Evolutionary conservation across 2,797 vertebrate genomes (phyloP).

Genomic region (Myotis findleyi): DNA sequence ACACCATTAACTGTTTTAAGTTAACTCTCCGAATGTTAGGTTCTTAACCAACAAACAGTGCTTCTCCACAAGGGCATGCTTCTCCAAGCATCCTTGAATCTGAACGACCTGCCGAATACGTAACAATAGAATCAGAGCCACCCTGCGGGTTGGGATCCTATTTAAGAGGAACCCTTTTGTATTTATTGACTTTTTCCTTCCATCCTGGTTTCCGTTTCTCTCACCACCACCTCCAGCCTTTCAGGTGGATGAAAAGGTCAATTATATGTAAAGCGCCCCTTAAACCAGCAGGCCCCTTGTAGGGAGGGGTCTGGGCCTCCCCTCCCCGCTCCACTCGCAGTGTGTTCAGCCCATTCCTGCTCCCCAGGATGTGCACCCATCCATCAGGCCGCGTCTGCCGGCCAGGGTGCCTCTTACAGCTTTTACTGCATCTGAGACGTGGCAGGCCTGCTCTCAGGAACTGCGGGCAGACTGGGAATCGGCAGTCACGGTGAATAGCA

Average conservation of each 20-base stretch:
- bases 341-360: constrained; percentile 85
- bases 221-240: constrained; percentile 79
- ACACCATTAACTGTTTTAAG: constrained; percentile 59
- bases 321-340: constrained; percentile 81
- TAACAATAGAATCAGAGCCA: constrained; percentile 30
- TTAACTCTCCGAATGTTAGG: constrained; percentile 56
- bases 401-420: constrained; percentile 88
- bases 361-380: constrained; percentile 84
- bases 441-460: constrained; percentile 89
- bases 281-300: constrained; percentile 86
- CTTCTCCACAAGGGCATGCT: constrained; percentile 65
- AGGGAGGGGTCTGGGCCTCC: constrained; percentile 85
- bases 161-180: constrained; percentile 58
- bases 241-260: constrained; percentile 85
- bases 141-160: neutral
- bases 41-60: constrained; percentile 61
- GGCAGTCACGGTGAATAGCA: constrained; percentile 91
- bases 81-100: constrained; percentile 33
- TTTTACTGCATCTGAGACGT: constrained; percentile 90
- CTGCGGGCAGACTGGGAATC: constrained; percentile 91
- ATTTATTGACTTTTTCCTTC: constrained; percentile 72
- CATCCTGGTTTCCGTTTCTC: constrained; percentile 60
- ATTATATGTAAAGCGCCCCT: constrained; percentile 85
- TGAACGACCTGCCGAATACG: neutral
- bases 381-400: constrained; percentile 87